Conservation (phyloP, 2,113 vertebrate genomes). For the Eudorcas thomsonii region DNA sequence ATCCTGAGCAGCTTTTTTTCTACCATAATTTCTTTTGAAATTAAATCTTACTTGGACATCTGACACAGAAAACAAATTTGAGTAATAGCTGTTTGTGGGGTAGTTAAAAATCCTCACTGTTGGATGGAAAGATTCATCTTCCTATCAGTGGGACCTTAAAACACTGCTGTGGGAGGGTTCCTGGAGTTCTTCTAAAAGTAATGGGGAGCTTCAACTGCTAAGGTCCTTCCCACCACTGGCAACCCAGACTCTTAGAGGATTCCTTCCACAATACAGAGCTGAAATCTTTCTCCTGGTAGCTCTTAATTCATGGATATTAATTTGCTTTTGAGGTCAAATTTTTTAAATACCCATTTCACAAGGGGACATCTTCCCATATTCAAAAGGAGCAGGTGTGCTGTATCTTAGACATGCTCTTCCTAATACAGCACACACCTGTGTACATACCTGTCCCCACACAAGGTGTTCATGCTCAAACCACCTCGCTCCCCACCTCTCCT, state of each 20-base stretch:
- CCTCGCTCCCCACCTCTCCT: background rate
- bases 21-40: conserved; percentile 10
- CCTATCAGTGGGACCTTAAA: background rate
- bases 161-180: background rate
- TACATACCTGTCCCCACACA: background rate
- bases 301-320: background rate
- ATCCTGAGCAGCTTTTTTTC: background rate
- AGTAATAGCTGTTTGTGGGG: background rate
- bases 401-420: background rate
- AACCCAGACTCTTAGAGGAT: background rate
- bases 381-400: background rate
- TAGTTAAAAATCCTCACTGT: background rate
- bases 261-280: background rate
- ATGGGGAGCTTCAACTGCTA: background rate
- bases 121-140: background rate
- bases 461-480: background rate
- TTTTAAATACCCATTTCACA: background rate
- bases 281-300: background rate
- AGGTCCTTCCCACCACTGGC: background rate
- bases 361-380: background rate
- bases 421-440: too few species aligned
- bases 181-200: background rate
- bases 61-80: background rate
- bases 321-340: background rate
- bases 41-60: background rate